These are phyloP conservation scores for Luffia ferchaultella DNA, from an alignment of 2,888 invertebrate species.

Conservation along the genomic window DNA sequence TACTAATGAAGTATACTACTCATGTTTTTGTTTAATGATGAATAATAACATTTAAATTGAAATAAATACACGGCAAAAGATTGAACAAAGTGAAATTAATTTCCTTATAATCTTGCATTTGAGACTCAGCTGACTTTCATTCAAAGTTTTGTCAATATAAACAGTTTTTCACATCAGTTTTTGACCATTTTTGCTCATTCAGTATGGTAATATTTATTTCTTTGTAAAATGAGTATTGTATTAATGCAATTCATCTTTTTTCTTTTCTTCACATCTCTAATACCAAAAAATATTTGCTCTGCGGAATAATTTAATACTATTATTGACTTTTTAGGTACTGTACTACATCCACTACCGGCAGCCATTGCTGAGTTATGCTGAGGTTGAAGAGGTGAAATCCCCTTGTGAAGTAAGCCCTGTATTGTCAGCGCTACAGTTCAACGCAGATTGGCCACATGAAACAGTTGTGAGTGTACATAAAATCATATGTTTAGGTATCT, in stretches of 20 bases:
- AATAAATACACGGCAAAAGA: background rate
- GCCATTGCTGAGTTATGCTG: constrained; percentile 73
- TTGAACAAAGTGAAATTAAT: background rate
- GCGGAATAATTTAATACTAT: too few relatives aligned
- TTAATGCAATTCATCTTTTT: background rate
- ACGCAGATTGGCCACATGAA: constrained; percentile 85
- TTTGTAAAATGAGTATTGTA: too few relatives aligned
- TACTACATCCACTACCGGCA: constrained; percentile 85
- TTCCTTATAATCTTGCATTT: background rate
- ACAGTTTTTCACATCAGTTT: background rate
- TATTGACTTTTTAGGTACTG: constrained; percentile 73
- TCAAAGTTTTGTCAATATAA: background rate
- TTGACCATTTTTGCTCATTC: too few relatives aligned
- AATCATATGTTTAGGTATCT: too few relatives aligned
- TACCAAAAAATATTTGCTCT: background rate
- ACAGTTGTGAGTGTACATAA: constrained; percentile 72
- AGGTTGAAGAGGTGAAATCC: constrained; percentile 64
- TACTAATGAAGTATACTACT: too few relatives aligned
- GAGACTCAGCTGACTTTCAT: background rate
- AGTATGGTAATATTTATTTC: too few relatives aligned
- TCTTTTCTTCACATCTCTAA: too few relatives aligned
- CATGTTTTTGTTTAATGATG: too few relatives aligned
- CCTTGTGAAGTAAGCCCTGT: constrained; percentile 73
- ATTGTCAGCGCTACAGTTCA: constrained; percentile 85
- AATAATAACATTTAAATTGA: background rate